A percentile compares a stretch with the other conserved stretches of the same genome.
These are phyloP conservation scores for Coptodon bakossiorum DNA, from an alignment of 2,113 vertebrate species.

Conservation along the genomic window DNA sequence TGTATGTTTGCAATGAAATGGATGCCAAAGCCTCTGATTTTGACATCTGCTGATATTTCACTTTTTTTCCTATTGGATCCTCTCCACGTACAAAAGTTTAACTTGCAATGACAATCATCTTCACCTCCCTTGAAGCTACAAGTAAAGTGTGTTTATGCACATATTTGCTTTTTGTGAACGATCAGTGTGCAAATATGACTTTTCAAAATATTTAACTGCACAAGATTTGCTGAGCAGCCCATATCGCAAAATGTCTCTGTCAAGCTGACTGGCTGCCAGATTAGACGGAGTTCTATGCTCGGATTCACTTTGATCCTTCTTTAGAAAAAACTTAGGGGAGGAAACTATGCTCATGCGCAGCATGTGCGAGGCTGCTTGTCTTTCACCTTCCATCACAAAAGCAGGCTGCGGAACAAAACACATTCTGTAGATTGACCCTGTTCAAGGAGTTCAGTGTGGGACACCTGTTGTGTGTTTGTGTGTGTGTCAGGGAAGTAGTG, in stretches of 20 bases:
- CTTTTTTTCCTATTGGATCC: constrained; percentile 18
- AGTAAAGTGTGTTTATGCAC: background rate
- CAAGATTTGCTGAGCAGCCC: background rate
- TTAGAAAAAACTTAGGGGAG: constrained; percentile 26
- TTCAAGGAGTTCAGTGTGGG: background rate
- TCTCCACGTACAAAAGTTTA: background rate
- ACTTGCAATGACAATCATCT: background rate
- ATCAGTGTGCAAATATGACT: background rate
- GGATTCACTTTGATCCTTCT: constrained; percentile 48
- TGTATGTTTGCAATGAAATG: background rate
- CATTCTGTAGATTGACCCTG: constrained; percentile 9
- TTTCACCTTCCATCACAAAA: background rate
- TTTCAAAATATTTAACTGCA: background rate
- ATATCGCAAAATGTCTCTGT: background rate
- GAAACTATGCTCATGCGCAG: background rate
- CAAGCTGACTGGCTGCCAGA: background rate
- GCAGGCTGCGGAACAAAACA: background rate
- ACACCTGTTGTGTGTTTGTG: constrained; percentile 20
- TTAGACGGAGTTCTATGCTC: background rate
- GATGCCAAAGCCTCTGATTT: background rate
- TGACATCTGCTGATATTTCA: background rate
- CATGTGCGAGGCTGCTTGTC: background rate
- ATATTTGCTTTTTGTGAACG: background rate
- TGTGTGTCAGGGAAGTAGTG: background rate
- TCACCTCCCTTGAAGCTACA: background rate